A percentile compares a stretch with the other conserved stretches of the same genome.
These are phyloP conservation scores for Heteractis magnifica DNA, from an alignment of 92 coral and sea anemone species.

Conservation along the genomic window DNA sequence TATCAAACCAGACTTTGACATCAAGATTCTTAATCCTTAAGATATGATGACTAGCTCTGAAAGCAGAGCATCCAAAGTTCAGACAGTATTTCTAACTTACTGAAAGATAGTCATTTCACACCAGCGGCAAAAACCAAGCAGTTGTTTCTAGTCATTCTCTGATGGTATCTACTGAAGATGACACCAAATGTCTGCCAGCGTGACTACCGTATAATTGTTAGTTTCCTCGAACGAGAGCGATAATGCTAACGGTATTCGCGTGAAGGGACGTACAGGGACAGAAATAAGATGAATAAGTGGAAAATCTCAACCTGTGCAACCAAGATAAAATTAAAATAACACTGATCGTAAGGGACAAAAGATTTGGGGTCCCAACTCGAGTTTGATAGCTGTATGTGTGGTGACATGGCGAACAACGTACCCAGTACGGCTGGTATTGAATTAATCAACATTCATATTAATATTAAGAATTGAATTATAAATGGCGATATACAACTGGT, in stretches of 20 bases:
- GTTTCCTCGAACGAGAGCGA: not conserved
- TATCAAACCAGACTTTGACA: not conserved
- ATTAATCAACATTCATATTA: no score
- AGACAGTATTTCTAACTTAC: not conserved
- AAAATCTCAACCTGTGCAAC: no score
- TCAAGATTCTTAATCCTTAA: not conserved
- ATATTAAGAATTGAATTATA: no score
- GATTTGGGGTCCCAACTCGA: no score
- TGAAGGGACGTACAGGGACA: not conserved
- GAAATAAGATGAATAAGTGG: not conserved
- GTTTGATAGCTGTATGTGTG: no score
- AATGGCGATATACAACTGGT: not conserved
- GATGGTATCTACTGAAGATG: not conserved
- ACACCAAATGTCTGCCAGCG: slow-evolving; percentile 7
- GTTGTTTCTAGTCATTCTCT: not conserved
- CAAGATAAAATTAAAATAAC: no score
- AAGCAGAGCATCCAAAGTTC: slow-evolving; percentile 2
- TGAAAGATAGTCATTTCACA: slow-evolving; percentile 1
- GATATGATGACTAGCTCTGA: not conserved
- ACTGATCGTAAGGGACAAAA: no score
- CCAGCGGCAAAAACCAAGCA: slow-evolving; percentile 3
- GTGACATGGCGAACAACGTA: no score
- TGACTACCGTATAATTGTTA: not conserved
- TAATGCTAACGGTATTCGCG: no score
- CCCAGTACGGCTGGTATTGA: no score